A percentile compares a stretch with the other conserved stretches of the same genome.
Evolutionary conservation across 1,140 invertebrate species (phyloP).

Genomic region (Zaprionus kolodkinae): DNA sequence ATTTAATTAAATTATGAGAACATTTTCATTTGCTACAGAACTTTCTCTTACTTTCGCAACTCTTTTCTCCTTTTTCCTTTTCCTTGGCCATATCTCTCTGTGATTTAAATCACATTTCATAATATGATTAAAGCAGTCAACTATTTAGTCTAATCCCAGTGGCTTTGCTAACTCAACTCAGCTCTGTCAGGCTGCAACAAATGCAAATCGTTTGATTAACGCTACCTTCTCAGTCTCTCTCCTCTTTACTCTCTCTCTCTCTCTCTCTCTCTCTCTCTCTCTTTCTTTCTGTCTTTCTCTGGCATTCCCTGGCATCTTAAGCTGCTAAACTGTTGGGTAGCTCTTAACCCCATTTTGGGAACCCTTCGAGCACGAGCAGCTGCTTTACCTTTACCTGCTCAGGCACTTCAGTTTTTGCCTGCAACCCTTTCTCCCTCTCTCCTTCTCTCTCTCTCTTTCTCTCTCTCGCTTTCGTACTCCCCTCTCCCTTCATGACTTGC

Average conservation of each 20-base stretch:
- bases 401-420: slow-evolving; percentile 17
- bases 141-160: slow-evolving; percentile 8
- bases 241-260: too few species aligned
- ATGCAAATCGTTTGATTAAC: slow-evolving; percentile 40
- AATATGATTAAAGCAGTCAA: not conserved
- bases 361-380: slow-evolving; percentile 20
- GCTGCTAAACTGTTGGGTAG: slow-evolving; percentile 53
- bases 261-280: too few species aligned
- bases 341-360: slow-evolving; percentile 54
- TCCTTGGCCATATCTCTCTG: not conserved
- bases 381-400: slow-evolving; percentile 11
- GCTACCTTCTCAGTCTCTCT: not conserved
- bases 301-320: slow-evolving; percentile 31
- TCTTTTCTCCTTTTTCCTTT: not conserved
- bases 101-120: slow-evolving; percentile 8
- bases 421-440: not conserved
- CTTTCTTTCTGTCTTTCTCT: too few species aligned
- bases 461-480: not conserved
- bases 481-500: not conserved
- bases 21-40: not conserved
- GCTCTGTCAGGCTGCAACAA: slow-evolving; percentile 1
- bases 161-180: not conserved
- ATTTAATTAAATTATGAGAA: not conserved
- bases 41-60: not conserved
- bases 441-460: too few species aligned